A percentile compares a stretch with the other conserved stretches of the same genome.
phyloP scores from a whole-genome alignment of 2,113 vertebrate species.

The Nestor notabilis region DNA sequence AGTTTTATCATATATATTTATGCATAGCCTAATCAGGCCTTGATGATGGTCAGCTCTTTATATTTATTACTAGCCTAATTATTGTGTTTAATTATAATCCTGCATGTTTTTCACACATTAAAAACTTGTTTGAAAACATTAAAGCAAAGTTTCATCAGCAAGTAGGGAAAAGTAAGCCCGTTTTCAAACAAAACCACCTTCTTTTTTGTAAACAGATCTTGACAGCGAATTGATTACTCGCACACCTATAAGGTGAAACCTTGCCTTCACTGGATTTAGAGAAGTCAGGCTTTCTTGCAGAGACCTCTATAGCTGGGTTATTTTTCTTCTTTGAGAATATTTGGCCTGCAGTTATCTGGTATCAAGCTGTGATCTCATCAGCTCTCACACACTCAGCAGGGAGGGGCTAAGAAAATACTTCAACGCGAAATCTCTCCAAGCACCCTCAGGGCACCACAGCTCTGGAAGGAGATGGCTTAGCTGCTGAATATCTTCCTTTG shows the following conservation, averaged over 20 bases:
- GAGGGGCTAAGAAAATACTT: slow-evolving; percentile 60
- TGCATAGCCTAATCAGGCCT: slow-evolving; percentile 6
- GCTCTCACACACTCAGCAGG: slow-evolving; percentile 57
- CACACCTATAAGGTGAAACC: slow-evolving; percentile 19
- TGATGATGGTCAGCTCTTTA: slow-evolving; percentile 37
- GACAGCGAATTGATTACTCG: slow-evolving; percentile 13
- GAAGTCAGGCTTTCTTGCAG: background rate
- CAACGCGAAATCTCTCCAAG: slow-evolving; percentile 35
- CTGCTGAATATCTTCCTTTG: background rate
- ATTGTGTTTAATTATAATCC: slow-evolving; percentile 62
- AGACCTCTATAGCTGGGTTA: slow-evolving; percentile 7
- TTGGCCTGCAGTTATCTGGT: slow-evolving; percentile 58
- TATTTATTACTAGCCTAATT: slow-evolving; percentile 70
- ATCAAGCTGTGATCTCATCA: slow-evolving; percentile 68
- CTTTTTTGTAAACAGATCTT: slow-evolving; percentile 23
- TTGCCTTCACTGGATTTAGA: background rate
- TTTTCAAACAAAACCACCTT: slow-evolving; percentile 38
- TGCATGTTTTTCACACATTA: slow-evolving; percentile 39
- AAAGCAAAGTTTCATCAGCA: slow-evolving; percentile 7
- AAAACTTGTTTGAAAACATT: slow-evolving; percentile 30
- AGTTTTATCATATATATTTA: slow-evolving; percentile 30
- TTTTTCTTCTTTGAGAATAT: slow-evolving; percentile 60
- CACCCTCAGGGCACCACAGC: slow-evolving; percentile 14
- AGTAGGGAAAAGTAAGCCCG: background rate
- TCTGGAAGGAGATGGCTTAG: background rate